phyloP scores from a whole-genome alignment of 2,888 invertebrate species.

The Diaphora mendica region DNA sequence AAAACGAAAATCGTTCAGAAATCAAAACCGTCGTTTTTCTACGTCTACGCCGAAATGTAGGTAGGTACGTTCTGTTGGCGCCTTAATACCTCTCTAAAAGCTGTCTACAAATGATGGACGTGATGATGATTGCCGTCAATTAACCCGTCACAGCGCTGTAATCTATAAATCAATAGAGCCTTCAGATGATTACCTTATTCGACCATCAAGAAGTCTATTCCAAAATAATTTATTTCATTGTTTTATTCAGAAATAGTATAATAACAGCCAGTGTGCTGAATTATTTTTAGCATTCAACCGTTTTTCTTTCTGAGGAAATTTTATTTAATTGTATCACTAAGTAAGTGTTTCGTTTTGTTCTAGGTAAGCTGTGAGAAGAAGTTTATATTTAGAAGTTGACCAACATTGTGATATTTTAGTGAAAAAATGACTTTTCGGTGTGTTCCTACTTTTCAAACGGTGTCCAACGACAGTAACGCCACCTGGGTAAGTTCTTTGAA shows the following conservation, averaged over 20 bases:
- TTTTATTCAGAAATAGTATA: constrained; percentile 1
- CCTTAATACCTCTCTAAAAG: constrained; percentile 21
- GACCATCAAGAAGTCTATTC: constrained; percentile 7
- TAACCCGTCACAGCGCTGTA: constrained; percentile 61
- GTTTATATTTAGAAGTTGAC: constrained; percentile 62
- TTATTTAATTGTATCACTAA: constrained; percentile 76
- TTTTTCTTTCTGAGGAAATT: background rate
- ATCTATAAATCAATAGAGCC: constrained; percentile 68
- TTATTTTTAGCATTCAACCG: background rate
- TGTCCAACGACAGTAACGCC: constrained; percentile 88
- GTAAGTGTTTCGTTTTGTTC: constrained; percentile 88
- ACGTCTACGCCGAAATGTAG: background rate
- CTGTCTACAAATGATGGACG: constrained; percentile 46
- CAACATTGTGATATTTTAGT: constrained; percentile 57
- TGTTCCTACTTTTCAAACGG: constrained; percentile 89
- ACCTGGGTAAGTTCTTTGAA: constrained; percentile 87
- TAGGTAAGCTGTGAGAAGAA: constrained; percentile 89
- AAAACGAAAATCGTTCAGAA: no score
- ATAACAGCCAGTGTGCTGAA: background rate
- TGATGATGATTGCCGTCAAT: constrained; percentile 63
- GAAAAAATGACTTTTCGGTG: constrained; percentile 89
- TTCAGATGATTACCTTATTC: constrained; percentile 38
- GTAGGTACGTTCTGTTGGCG: constrained; percentile 1
- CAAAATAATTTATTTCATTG: constrained; percentile 8
- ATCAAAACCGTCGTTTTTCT: no score